Conservation (phyloP, 2,797 vertebrate genomes). For the Gorsachius magnificus region DNA sequence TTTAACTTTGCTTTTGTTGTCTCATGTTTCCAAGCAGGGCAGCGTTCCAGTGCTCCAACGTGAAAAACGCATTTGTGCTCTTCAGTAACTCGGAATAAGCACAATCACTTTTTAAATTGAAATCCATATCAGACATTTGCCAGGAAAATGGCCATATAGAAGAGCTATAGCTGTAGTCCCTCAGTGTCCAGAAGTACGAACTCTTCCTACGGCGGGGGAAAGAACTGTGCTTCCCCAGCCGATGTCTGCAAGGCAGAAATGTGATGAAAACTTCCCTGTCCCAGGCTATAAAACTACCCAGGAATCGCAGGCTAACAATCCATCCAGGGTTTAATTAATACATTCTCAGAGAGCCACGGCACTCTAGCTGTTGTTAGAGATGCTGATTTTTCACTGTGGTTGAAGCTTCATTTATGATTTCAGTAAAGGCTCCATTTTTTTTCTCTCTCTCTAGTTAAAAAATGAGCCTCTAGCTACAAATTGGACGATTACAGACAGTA, state of each 20-base stretch:
- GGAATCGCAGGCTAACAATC: not conserved
- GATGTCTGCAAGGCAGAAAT: not conserved
- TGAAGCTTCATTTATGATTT: constrained; percentile 51
- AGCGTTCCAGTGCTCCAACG: not conserved
- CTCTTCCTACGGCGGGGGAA: accelerated
- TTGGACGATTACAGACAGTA: constrained; percentile 71
- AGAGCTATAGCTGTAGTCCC: not conserved
- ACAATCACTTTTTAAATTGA: constrained; percentile 14
- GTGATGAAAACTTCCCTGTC: not conserved
- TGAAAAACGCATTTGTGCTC: constrained; percentile 22
- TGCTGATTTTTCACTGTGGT: constrained; percentile 5
- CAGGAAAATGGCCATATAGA: not conserved
- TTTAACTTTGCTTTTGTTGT: not conserved
- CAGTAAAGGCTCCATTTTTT: constrained; percentile 17
- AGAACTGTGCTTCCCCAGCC: not conserved
- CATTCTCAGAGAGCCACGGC: not conserved
- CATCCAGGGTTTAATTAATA: not conserved
- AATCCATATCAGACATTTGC: not conserved
- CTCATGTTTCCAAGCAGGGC: not conserved
- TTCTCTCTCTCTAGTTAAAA: constrained; percentile 43
- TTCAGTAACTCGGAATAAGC: constrained; percentile 24
- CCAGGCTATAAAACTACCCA: not conserved
- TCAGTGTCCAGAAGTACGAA: not conserved
- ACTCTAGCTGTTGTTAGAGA: not conserved
- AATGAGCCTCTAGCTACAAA: constrained; percentile 76